Conservation (phyloP, 2,888 invertebrate species). For the Euplexia lucipara region DNA sequence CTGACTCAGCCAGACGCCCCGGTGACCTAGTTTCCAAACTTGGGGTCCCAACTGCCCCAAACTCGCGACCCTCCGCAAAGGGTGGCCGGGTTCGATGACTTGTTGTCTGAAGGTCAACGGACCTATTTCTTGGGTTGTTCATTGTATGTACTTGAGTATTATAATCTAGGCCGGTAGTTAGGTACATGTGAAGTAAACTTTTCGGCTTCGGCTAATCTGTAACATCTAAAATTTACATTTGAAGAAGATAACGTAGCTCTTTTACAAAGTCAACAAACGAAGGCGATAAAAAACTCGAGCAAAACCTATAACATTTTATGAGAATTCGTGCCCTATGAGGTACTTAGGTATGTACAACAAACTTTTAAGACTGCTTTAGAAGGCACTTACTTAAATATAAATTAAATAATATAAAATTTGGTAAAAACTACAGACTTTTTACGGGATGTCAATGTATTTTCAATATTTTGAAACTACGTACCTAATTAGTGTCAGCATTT, state of each 20-base stretch:
- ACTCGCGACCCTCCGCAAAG: conserved; percentile 60
- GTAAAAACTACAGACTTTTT: too few species aligned
- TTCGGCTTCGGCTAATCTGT: not conserved
- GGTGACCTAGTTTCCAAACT: conserved; percentile 67
- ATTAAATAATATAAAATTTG: too few species aligned
- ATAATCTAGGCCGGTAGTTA: not conserved
- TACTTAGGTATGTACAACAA: too few species aligned
- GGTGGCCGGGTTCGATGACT: conserved; percentile 69
- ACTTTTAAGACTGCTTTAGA: too few species aligned
- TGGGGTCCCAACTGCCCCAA: conserved; percentile 64
- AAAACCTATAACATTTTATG: not conserved
- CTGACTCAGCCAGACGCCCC: conserved; percentile 33
- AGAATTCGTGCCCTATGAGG: not conserved
- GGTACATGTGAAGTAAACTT: not conserved
- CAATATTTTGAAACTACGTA: too few species aligned
- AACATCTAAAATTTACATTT: conserved; percentile 2
- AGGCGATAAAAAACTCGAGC: not conserved
- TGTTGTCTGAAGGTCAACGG: conserved; percentile 72
- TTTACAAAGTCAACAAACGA: not conserved
- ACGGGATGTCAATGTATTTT: too few species aligned
- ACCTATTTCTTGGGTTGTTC: conserved; percentile 34
- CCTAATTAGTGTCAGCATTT: too few species aligned
- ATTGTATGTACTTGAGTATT: conserved; percentile 1
- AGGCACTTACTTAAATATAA: too few species aligned
- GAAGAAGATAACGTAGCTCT: conserved; percentile 1